Evolutionary conservation across 2,888 invertebrate genomes (phyloP), one percentile per base, ranked within the genome.

Genomic region (Noctuana brunneofusca): DNA sequence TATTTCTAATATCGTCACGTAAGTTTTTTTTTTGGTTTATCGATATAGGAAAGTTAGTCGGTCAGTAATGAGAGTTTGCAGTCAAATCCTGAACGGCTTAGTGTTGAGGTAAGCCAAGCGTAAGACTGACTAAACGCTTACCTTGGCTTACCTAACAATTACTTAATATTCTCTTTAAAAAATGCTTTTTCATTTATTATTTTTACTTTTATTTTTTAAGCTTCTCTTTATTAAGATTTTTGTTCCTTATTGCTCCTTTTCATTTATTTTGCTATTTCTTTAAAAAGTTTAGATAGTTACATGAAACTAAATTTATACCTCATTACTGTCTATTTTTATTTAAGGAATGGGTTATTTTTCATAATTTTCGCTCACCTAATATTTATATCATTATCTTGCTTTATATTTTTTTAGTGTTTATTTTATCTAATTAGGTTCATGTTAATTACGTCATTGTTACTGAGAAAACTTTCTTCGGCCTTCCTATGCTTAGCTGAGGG

Each of bases 31-130:
- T 48, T 58, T 56, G 64, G 64, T 62, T 50, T 11, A 43, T 43
- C 20, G 12, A 30, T 50, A 55, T 81, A 87, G 86, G 83, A 69
- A 65, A 57, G 57, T 82, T 68, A 78, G 71, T 64, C 65, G 78
- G 8, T 68, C 75, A 63, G 79, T 85, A 35, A 71, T 84, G 79
- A 83, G 74, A 66, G 78, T 83, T 41, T 84, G 85, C 80, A 72
- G 77, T 64, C 74, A 75, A 48, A 83, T 87, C 58, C 76, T 86
- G 58, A 74, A 78, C 2, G 87, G 84, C 24, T 73, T 86, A 52
- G 35, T 85, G 50, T 60, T 84, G 75, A 86, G 87, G 87, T 88
- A 71, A 83, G 80, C 78, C 75, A 74, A 63, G 73, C 75, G 69
- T 65, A 63, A 66, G 67, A 54, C 30, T 27, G 50, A 35, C 64